Percentiles rank a stretch among this genome's conserved stretches.
These are phyloP conservation scores for Peromyscus nudipes DNA, from an alignment of 2,797 vertebrate genomes.

Conservation along the genomic window DNA sequence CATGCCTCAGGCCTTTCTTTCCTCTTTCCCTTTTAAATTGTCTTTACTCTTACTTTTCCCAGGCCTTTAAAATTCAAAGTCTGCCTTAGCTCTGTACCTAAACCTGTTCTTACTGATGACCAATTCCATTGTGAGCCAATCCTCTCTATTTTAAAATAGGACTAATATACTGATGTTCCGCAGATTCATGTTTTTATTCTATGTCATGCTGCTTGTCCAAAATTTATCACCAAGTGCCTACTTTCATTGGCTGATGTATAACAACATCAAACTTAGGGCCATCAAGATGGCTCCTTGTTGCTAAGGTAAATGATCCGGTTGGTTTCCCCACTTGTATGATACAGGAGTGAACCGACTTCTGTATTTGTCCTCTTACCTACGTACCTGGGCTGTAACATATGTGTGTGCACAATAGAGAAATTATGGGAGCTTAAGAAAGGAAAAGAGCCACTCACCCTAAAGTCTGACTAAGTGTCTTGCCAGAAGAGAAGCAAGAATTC, in stretches of 20 bases:
- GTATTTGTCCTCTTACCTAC: background rate
- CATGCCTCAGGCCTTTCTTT: background rate
- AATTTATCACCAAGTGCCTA: background rate
- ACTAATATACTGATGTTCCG: background rate
- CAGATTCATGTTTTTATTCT: background rate
- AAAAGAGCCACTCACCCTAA: background rate
- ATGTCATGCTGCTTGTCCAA: background rate
- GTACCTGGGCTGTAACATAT: background rate
- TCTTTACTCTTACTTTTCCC: background rate
- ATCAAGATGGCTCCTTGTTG: background rate
- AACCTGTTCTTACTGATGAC: slow-evolving; percentile 10
- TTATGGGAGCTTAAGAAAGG: background rate
- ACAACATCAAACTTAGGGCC: background rate
- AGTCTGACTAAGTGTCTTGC: background rate
- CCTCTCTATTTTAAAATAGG: background rate
- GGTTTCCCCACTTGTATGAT: too few species aligned
- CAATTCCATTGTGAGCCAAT: background rate
- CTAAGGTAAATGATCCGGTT: background rate
- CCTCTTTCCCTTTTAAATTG: background rate
- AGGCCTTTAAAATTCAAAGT: background rate
- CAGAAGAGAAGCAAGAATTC: background rate
- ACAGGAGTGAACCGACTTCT: background rate
- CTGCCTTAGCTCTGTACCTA: background rate
- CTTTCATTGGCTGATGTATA: background rate
- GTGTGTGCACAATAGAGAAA: background rate